Evolutionary conservation across 2,888 invertebrate genomes (phyloP), one percentile per base, ranked within the genome.

Genomic region (Thera obeliscata): DNA sequence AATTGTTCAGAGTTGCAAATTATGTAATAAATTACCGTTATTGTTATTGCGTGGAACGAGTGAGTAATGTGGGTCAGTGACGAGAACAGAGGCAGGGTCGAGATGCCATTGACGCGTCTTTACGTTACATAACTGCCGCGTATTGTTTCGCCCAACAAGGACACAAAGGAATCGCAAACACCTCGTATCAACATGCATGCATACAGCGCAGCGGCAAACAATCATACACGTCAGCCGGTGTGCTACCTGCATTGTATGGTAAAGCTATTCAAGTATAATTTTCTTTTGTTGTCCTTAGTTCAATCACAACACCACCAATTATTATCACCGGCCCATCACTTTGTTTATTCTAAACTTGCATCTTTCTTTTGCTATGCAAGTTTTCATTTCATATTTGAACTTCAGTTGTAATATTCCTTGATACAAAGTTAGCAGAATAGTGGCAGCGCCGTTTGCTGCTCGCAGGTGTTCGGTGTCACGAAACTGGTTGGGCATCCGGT

Each of bases 401-500:
- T 43, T 48, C 36, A 33, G 5, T 9, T 59, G 70, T 71, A 74
- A 52, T 66, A 61, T 67, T 64, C 38, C 58, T 78, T 62, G 76
- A 75, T 78, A 76, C 74, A 77, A 73, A 76, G 74, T 75, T 74
- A 70, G 76, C 68, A 75, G 78, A 76, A 75, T n/a, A n/a, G n/a
- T n/a, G n/a, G n/a, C n/a, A n/a, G n/a, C 67, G 67, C 67, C 65
- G 67, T 59, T 65, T 65, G 64, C 70, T 64, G 64, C 73, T 81
- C 85, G 93, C 92, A 92, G 92, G 92, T 92, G 91, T 88, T 86
- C 86, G 82, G 83, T 88, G 87, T 89, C 88, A 82, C 81, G 82
- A 88, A 92, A 93, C 93, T 91, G 93, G 93, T 93, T 87, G 85
- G 83, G 91, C 82, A 93, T 93, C 93, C 93, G 92, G 93, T 86